Evolutionary conservation across 2,888 invertebrate genomes (phyloP), one percentile per base, ranked within the genome.

Genomic region (Microctonus brassicae): DNA sequence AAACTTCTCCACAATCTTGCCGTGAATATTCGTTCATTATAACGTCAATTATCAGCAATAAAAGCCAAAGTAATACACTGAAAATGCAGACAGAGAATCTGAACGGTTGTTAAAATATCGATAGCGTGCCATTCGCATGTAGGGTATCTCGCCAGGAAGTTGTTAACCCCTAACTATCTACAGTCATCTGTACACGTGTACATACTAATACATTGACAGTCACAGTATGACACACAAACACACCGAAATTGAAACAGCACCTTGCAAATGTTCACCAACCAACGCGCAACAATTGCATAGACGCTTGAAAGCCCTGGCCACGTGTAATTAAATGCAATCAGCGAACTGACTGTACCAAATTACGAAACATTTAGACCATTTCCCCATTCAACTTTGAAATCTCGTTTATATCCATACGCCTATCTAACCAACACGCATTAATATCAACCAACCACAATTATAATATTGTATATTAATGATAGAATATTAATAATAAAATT

Each of bases 291-390:
- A 69, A 69, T 63, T 42, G 63, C 42, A 47, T 47, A 36, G 63
- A 36, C 61, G 52, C 29, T 64, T 65, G 64, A 58, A 65, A 65
- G 47, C n/a, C 47, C 79, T 73, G 79, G 81, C 80, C 82, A 81
- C 81, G 81, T 85, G 86, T 86, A 87, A 87, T 87, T 86, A 86
- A 86, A 86, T 86, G 85, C 86, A 86, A 87, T 86, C 86, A 85
- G 83, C 69, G 70, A 70, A 73, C 70, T 64, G 70, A 72, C 68
- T 74, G 70, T 72, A 67, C 70, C 55, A 65, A 72, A 72, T 74
- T 74, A 70, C 63, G 17, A 64, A 64, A 61, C n/a, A 64, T 68
- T 64, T 69, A 57, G 60, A 58, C 26, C 68, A 63, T 64, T 68
- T 69, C 13, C 22, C 9, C 60, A 34, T 42, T 53, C 66, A 70